Base-by-base conservation (phyloP, 2,888 invertebrate genomes). In the Eristalis intricaria region DNA sequence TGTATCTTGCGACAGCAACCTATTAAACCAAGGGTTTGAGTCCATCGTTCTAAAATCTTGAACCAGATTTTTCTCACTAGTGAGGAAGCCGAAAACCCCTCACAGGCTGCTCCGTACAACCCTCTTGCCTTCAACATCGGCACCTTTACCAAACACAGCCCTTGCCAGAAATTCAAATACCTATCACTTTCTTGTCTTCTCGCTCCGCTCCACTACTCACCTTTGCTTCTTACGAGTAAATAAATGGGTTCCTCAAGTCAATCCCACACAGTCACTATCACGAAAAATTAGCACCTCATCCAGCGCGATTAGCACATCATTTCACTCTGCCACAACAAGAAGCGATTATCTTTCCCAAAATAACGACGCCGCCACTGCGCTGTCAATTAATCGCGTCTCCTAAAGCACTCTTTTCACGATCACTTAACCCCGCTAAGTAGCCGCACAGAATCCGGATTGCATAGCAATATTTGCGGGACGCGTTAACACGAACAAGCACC, bases 371-470 rank as follows among this genome's bases (percentile, higher is more conserved):
- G 32, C 29, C 43, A n/a, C n/a, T n/a, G 43, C 43, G 29, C 11
- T 58, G 66, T 73, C 43, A 78, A 78, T 69, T 75, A 86, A 83
- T 79, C 75, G 78, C 64, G 32, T 32, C 74, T 66, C 66, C 83
- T 83, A 83, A 86, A 71, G 75, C 73, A 78, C 78, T 75, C 86
- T 83, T 66, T 83, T 86, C 86, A 86, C 83, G 83, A 79, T 74
- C 83, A 86, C 86, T 86, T 86, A 83, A 86, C 86, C 40, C 61
- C 75, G 66, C 70, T 86, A 86, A 86, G 63, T 86, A 76, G 75
- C 65, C 74, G 74, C 78, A 83, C 83, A 74, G 71, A 79, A 56
- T 50, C 29, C 75, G 23, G 66, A 56, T 56, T 75, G 69, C 74
- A 83, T 78, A 83, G 74, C 86, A 83, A 63, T 79, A 71, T 86